Percentiles rank a stretch among this genome's conserved stretches.
These are phyloP conservation scores for Spea hammondii DNA, from an alignment of 2,797 vertebrate genomes.

Conservation along the genomic window DNA sequence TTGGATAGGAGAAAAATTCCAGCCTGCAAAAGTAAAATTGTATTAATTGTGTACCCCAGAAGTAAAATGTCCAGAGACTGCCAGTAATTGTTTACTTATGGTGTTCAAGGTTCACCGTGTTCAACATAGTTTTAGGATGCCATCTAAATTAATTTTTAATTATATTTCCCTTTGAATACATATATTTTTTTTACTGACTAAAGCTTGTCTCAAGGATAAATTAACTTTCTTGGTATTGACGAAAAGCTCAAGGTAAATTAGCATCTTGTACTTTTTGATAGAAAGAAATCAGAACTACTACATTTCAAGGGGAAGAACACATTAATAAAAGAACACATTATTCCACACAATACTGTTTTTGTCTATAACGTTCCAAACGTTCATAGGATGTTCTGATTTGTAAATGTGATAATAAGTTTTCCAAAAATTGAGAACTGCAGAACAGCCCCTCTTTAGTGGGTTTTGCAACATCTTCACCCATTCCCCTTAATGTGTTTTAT, in stretches of 20 bases:
- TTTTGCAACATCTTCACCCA: too few species aligned
- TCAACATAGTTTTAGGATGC: neutral
- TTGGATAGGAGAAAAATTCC: too few species aligned
- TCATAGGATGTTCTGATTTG: too few species aligned
- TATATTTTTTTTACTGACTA: slow-evolving; percentile 5
- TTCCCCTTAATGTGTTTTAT: too few species aligned
- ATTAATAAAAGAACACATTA: slow-evolving; percentile 53
- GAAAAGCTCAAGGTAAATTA: slow-evolving; percentile 73
- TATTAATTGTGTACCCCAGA: too few species aligned
- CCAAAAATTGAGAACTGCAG: too few species aligned
- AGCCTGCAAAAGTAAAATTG: too few species aligned
- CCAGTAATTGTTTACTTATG: neutral
- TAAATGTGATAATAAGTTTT: too few species aligned
- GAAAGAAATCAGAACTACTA: slow-evolving; percentile 66
- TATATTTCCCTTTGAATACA: slow-evolving; percentile 11
- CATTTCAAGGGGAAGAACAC: slow-evolving; percentile 68
- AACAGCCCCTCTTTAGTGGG: too few species aligned
- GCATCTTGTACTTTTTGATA: slow-evolving; percentile 64
- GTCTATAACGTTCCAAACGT: slow-evolving; percentile 57
- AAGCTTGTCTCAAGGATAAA: slow-evolving; percentile 63
- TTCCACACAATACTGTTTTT: slow-evolving; percentile 55
- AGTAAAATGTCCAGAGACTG: too few species aligned
- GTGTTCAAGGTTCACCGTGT: neutral
- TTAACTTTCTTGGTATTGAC: slow-evolving; percentile 55
- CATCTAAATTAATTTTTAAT: neutral